These are phyloP conservation scores for Drosophila gaucha DNA, from an alignment of 2,888 invertebrate genomes.

Conservation along the genomic window DNA sequence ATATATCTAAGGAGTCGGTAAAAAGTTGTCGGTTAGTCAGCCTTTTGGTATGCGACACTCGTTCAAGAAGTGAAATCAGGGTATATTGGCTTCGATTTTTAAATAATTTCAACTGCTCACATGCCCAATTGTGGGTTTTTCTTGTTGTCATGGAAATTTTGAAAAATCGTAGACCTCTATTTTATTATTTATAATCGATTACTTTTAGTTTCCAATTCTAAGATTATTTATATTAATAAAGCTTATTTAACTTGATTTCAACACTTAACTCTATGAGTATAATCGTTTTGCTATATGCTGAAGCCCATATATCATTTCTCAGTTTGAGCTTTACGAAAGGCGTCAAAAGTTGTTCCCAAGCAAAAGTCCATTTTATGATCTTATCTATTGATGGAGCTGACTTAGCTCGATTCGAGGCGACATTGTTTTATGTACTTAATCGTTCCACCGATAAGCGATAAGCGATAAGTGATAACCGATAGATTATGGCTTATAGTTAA, in stretches of 20 bases:
- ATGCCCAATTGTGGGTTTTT: too few relatives aligned
- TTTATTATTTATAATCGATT: too few relatives aligned
- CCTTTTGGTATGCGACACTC: not conserved
- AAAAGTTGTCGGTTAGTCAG: not conserved
- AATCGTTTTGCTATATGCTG: not conserved
- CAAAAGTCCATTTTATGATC: conserved; percentile 3
- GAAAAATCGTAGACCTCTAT: too few relatives aligned
- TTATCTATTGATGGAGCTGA: conserved; percentile 17
- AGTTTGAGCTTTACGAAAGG: not conserved
- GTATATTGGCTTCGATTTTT: too few relatives aligned
- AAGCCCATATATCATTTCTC: too few relatives aligned
- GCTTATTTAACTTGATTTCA: not conserved
- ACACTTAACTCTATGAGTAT: not conserved
- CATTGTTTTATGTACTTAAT: conserved; percentile 62
- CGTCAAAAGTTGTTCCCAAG: not conserved
- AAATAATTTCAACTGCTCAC: too few relatives aligned
- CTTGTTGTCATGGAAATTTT: too few relatives aligned
- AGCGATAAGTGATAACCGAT: conserved; percentile 2
- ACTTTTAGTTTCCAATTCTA: too few relatives aligned
- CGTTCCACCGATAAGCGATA: conserved; percentile 46
- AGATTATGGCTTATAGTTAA: not conserved
- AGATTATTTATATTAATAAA: too few relatives aligned
- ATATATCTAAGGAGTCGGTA: not conserved
- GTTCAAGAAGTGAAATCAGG: too few relatives aligned
- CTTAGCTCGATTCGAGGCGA: conserved; percentile 17